Conservation (phyloP, 2,797 vertebrate species). For the Alca torda region DNA sequence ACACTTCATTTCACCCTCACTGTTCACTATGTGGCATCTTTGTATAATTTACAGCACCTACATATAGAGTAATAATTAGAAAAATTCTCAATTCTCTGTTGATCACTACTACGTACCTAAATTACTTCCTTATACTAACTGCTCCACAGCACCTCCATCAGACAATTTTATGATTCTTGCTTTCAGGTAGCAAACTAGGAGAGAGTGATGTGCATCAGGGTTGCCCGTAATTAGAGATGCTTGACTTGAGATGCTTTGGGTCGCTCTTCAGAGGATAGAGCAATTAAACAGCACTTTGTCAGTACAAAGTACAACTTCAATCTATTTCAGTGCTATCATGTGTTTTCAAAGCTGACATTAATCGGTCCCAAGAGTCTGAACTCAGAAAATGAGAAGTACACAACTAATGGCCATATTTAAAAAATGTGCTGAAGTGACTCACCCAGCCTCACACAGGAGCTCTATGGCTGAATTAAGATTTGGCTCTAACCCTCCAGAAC, state of each 20-base stretch:
- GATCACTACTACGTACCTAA: background rate
- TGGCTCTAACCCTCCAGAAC: background rate
- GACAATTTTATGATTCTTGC: background rate
- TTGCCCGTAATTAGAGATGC: constrained; percentile 18
- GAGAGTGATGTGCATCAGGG: background rate
- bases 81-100: background rate
- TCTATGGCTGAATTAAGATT: background rate
- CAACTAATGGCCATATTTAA: constrained; percentile 36
- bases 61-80: background rate
- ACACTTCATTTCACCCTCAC: background rate
- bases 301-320: constrained; percentile 61
- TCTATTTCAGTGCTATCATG: constrained; percentile 44
- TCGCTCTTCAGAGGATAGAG: constrained; percentile 56
- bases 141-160: background rate
- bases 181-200: background rate
- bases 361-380: constrained; percentile 43
- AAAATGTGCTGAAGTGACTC: background rate
- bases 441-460: background rate
- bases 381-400: constrained; percentile 41
- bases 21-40: background rate
- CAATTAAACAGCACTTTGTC: constrained; percentile 64
- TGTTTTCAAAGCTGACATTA: constrained; percentile 61
- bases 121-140: background rate
- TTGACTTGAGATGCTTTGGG: constrained; percentile 43
- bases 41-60: background rate